phyloP scores from a whole-genome alignment of 2,797 vertebrate species.

The Acanthurus tractus region DNA sequence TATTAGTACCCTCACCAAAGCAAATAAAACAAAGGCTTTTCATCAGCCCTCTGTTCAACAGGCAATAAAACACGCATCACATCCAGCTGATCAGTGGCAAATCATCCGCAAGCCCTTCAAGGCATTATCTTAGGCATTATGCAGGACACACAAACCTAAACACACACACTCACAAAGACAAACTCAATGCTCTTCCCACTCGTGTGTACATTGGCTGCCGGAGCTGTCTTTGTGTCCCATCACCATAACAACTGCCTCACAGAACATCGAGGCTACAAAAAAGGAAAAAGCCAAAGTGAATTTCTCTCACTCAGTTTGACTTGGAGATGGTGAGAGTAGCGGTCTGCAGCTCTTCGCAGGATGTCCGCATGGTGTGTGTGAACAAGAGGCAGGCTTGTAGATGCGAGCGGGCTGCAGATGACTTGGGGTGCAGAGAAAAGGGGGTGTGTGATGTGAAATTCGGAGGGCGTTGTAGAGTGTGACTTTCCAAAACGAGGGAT shows the following conservation, averaged over 20 bases:
- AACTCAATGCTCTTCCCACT: constrained; percentile 76
- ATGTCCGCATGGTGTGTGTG: constrained; percentile 49
- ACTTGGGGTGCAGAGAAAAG: constrained; percentile 39
- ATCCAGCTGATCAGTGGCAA: constrained; percentile 64
- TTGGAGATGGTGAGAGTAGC: constrained; percentile 72
- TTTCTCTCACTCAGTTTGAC: constrained; percentile 79
- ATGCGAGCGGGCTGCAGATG: constrained; percentile 55
- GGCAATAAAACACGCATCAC: constrained; percentile 69
- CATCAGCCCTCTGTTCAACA: constrained; percentile 52
- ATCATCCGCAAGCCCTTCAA: constrained; percentile 51
- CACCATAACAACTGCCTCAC: constrained; percentile 89
- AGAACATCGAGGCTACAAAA: constrained; percentile 57
- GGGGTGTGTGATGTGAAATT: constrained; percentile 60
- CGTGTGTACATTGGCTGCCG: constrained; percentile 69
- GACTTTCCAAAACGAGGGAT: constrained; percentile 54
- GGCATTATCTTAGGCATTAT: constrained; percentile 50
- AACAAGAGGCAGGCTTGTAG: constrained; percentile 55
- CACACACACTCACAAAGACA: constrained; percentile 49
- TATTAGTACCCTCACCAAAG: constrained; percentile 39
- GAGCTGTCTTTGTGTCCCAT: constrained; percentile 85
- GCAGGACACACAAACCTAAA: constrained; percentile 46
- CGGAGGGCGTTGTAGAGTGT: constrained; percentile 46
- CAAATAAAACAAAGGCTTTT: constrained; percentile 58
- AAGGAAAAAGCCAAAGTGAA: constrained; percentile 73
- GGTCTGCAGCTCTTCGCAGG: constrained; percentile 32